Evolutionary conservation across 2,113 vertebrate species (phyloP), one percentile per base, ranked within the genome.

Genomic region (Pterocles gutturalis): DNA sequence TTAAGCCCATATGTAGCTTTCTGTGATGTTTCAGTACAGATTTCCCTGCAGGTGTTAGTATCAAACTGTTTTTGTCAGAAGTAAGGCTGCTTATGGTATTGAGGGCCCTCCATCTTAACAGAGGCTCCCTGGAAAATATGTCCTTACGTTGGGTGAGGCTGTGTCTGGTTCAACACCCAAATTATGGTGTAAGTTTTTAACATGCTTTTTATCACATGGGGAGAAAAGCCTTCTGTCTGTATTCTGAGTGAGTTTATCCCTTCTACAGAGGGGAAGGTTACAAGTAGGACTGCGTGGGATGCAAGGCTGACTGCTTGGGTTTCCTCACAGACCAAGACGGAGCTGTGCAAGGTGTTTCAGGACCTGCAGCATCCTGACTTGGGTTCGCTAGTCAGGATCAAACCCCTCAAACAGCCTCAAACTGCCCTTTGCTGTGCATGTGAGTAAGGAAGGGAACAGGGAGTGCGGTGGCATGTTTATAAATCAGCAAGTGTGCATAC

Each of bases 401-500:
- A 34, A 7, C 3, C 25, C 29, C 22, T 61, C 33, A 53, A 25
- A 43, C 31, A 77, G 5, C 26, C 22, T 61, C 34, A 53, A 25
- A 43, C 31, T 65, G 4, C 26, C 14, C 43, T 62, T 79, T 41
- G 38, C 38, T 76, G n/a, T 51, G 54, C 5, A 0, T 33, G 20
- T n/a, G 41, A 33, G 28, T 38, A 49, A 75, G 72, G 54, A 54
- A 54, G 34, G 45, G 33, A 69, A 0, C 38, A 61, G 26, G 17
- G 5, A 14, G 5, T 26, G n/a, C 34, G 53, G 15, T 43, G n/a
- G 5, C 2, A 5, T 6, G 36, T 54, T 92, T 28, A 18, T 77
- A 20, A 31, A 28, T 55, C 12, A 11, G 33, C 29, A 64, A 60
- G 54, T 5, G 16, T 0, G 0, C 16, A 33, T 13, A 4, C 8